phyloP scores from a whole-genome alignment of 2,888 invertebrate genomes.

The Diarsia dahlii region DNA sequence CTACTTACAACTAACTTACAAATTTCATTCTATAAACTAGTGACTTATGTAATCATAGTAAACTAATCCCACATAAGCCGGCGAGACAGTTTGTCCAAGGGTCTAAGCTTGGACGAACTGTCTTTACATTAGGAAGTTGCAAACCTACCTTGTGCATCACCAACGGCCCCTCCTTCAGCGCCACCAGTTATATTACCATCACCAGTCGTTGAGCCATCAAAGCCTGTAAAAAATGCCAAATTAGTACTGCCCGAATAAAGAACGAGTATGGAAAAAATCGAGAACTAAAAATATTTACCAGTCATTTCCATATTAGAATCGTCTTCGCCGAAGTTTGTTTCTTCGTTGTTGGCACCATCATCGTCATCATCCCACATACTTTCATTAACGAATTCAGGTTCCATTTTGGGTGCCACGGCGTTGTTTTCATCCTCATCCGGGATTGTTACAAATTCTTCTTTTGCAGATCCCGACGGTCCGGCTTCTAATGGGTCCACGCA shows the following conservation, averaged over 20 bases:
- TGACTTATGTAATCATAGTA: conserved; percentile 67
- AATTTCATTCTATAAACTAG: conserved; percentile 84
- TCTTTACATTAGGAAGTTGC: conserved; percentile 67
- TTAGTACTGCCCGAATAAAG: background rate
- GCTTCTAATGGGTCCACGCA: conserved; percentile 92
- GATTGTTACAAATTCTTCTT: conserved; percentile 90
- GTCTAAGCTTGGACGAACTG: conserved; percentile 48
- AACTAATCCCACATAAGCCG: conserved; percentile 56
- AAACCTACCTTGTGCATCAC: conserved; percentile 91
- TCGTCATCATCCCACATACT: conserved; percentile 91
- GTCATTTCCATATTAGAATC: conserved; percentile 92
- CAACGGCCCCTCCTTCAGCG: conserved; percentile 89
- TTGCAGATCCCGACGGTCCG: conserved; percentile 90
- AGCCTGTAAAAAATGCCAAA: conserved; percentile 74
- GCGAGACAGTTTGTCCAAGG: conserved; percentile 59
- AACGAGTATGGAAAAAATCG: rapidly evolving
- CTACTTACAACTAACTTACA: conserved; percentile 78
- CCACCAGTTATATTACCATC: conserved; percentile 89
- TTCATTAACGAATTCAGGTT: conserved; percentile 92
- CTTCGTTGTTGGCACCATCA: conserved; percentile 92
- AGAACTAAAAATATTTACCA: conserved; percentile 74
- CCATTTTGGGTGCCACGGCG: conserved; percentile 92
- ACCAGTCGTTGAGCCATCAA: conserved; percentile 89
- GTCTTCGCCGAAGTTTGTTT: conserved; percentile 92
- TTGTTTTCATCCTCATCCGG: conserved; percentile 90